Base-by-base conservation (phyloP, 2,113 vertebrate genomes). In the Osmerus mordax region DNA sequence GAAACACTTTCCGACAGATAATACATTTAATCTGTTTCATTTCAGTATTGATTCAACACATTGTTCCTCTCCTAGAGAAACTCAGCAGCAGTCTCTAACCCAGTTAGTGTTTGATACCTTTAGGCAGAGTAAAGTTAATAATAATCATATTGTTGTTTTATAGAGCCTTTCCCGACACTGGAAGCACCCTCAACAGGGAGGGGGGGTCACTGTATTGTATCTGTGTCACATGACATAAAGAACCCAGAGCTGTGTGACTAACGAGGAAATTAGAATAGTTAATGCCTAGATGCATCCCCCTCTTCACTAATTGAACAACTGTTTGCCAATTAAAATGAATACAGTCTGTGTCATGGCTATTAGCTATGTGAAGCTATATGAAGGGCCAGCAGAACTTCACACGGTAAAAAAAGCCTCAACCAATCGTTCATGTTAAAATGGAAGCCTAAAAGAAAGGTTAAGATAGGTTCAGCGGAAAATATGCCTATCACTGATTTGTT, bases 241-340 rank as follows among this genome's bases (percentile, higher is more conserved):
- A 63, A 73, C 69, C 54, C 66, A 72, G 66, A 67, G 47, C 14
- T 66, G 69, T 71, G 77, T 74, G 77, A 81, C 82, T 77, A 80
- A 80, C 52, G 56, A 68, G 54, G 69, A 71, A 73, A 84, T 84
- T 74, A 71, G 67, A 71, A 77, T 81, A 77, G 72, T 79, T 67
- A 1, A 70, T 55, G 70, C 69, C 75, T 61, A 75, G 70, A 65
- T 52, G 51, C 72, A 77, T 64, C 73, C 36, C 62, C 68, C 78
- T 80, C 32, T 74, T 73, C 14, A 21, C 70, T 76, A 75, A 84
- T 11, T 84, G 72, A 73, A 64, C 56, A 80, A 74, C 76, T 75
- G 73, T 84, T 80, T 82, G 23, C 65, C 61, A 79, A 67, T 86
- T 76, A 76, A 76, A 54, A 71, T 65, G 53, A 23, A 36, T 59